Base-by-base conservation (phyloP, 2,797 vertebrate species). In the Argentina silus region DNA sequence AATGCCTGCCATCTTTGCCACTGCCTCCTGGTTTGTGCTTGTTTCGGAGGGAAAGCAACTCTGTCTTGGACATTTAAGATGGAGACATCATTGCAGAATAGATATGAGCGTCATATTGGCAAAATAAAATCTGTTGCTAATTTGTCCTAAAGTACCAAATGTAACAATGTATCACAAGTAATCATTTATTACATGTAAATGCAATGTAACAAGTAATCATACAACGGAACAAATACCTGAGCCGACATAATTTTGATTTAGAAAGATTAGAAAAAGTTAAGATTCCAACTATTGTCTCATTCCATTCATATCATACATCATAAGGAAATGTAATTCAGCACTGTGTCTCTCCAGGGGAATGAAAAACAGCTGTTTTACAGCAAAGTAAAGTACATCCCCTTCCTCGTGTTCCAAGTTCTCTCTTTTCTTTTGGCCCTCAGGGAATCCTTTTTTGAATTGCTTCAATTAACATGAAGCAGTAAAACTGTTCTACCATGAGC, bases 341-440 rank as follows among this genome's bases (percentile, higher is more conserved):
- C 27, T 71, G 78, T 74, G 69, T 78, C 83, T 82, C 51, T 82
- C 72, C 21, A 56, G 50, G 67, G 17, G 51, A 86, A 81, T 88
- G 86, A 86, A 80, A 87, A 73, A 78, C 90, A 92, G 84, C 88
- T 92, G 86, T 91, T 93, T 93, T 93, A 93, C 67, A 82, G 85
- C 69, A 43, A n/a, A n/a, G n/a, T n/a, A n/a, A n/a, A n/a, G 81
- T 70, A 70, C 77, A 79, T 80, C 82, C 86, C 85, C 85, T 87
- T 88, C 87, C 85, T 84, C 74, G 69, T 42, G 23, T 80, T 80
- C 50, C 74, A 27, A 42, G 69, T 69, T 81, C 70, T 82, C 81
- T 82, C 84, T 86, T 91, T 80, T 86, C 85, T 90, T 86, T 86
- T 60, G 79, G 76, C 81, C 87, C 89, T 84, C 53, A 48, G 86